Evolutionary conservation across 2,113 vertebrate species (phyloP).

Genomic region (Scomber japonicus): DNA sequence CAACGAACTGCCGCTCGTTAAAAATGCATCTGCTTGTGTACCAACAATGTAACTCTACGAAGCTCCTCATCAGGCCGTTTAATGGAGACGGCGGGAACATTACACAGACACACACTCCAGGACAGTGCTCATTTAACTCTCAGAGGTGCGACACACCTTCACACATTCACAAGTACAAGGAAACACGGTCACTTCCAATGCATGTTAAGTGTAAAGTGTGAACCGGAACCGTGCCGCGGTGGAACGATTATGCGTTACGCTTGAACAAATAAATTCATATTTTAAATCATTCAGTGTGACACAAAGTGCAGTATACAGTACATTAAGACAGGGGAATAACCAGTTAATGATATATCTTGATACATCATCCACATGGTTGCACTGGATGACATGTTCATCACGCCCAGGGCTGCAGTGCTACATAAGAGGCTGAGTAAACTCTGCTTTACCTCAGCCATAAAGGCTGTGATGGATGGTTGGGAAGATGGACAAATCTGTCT

Average conservation of each 20-base stretch:
- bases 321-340: no score
- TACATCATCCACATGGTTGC: no score
- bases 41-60: constrained; percentile 58
- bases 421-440: no score
- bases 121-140: constrained; percentile 25
- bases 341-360: no score
- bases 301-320: no score
- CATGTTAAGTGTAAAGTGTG: not conserved
- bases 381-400: no score
- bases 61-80: constrained; percentile 63
- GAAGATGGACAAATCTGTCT: no score
- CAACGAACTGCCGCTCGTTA: constrained; percentile 56
- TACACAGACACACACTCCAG: constrained; percentile 19
- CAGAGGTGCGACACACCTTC: not conserved
- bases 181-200: not conserved
- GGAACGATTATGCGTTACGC: not conserved
- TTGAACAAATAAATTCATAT: not conserved
- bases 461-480: no score
- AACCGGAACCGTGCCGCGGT: not conserved
- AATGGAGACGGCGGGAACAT: constrained; percentile 52
- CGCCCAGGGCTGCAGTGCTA: no score
- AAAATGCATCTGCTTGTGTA: constrained; percentile 76
- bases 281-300: not conserved
- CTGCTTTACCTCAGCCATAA: no score
- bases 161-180: not conserved